These are phyloP conservation scores for Otolemur garnettii DNA, from an alignment of 2,113 vertebrate species.

Conservation along the genomic window DNA sequence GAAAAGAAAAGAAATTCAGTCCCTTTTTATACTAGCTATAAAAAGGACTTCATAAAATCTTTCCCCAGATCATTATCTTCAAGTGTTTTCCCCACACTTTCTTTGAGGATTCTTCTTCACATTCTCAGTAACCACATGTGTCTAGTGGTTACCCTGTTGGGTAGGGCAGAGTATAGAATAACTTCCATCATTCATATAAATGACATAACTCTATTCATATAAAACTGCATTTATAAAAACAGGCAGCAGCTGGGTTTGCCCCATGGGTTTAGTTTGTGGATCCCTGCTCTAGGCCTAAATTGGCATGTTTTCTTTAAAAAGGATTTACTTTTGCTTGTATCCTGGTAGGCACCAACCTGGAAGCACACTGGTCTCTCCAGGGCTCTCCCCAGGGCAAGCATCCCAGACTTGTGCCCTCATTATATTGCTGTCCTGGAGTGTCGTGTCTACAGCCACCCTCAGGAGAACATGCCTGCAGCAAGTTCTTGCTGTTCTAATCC, in stretches of 20 bases:
- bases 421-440: neutral
- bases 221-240: neutral
- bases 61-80: too few species aligned
- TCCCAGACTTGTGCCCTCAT: neutral
- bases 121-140: neutral
- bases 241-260: neutral
- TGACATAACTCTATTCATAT: neutral
- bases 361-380: neutral
- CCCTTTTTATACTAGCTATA: neutral
- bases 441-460: neutral
- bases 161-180: neutral
- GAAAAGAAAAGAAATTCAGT: neutral
- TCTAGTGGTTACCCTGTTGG: neutral
- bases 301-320: neutral
- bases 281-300: neutral
- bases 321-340: neutral
- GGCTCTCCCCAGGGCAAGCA: neutral
- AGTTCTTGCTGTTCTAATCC: neutral
- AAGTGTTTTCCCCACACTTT: too few species aligned
- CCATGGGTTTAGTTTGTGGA: neutral
- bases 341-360: neutral
- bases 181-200: neutral
- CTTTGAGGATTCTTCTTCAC: neutral
- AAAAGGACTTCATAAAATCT: too few species aligned
- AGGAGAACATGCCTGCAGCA: neutral